Evolutionary conservation across 1,140 invertebrate genomes (phyloP).

Genomic region (Macrobrachium rosenbergii): DNA sequence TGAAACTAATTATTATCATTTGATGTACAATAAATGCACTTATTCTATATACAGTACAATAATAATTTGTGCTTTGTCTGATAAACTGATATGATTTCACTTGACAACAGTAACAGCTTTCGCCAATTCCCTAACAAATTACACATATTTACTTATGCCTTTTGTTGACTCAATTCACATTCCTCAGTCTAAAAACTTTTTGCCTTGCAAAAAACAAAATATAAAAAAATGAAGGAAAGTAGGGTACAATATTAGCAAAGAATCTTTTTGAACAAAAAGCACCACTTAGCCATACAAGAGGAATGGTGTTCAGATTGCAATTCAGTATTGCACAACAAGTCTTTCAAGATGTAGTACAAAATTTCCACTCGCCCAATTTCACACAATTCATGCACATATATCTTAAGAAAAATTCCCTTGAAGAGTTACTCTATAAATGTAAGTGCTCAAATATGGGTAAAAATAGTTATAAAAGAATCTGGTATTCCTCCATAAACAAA

Average conservation of each 20-base stretch:
- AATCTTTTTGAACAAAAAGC: too few relatives aligned
- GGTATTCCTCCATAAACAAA: not conserved
- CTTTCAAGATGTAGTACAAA: too few relatives aligned
- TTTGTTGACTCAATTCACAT: not conserved
- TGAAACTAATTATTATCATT: slow-evolving; percentile 19
- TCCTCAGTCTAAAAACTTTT: not conserved
- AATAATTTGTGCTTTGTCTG: slow-evolving; percentile 6
- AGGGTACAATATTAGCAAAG: too few relatives aligned
- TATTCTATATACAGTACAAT: slow-evolving; percentile 8
- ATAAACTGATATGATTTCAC: slow-evolving; percentile 44
- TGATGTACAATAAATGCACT: slow-evolving; percentile 52
- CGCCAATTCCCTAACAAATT: not conserved
- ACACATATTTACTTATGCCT: not conserved
- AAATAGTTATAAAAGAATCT: not conserved
- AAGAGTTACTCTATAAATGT: too few relatives aligned
- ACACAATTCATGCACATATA: too few relatives aligned
- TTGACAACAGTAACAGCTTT: slow-evolving; percentile 18
- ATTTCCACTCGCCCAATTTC: too few relatives aligned
- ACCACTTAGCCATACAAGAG: too few relatives aligned
- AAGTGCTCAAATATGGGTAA: not conserved
- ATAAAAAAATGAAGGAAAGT: too few relatives aligned
- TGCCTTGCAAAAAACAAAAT: too few relatives aligned
- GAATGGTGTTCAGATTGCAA: too few relatives aligned
- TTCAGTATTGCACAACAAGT: too few relatives aligned
- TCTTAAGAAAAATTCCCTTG: too few relatives aligned